Conservation (phyloP, 2,113 vertebrate genomes). For the Chrysemys picta region DNA sequence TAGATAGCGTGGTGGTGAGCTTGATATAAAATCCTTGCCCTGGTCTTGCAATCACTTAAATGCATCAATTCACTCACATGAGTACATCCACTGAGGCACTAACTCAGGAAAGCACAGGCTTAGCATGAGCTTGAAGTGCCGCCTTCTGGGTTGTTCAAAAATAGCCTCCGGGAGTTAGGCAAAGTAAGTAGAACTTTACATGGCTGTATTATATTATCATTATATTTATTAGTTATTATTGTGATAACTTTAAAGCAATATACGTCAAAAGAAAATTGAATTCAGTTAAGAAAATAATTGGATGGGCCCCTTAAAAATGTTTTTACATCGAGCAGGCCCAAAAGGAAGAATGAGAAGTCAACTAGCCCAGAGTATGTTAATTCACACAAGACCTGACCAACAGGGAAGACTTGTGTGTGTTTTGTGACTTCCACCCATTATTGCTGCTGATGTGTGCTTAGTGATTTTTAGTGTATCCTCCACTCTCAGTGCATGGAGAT, state of each 20-base stretch:
- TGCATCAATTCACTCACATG: neutral
- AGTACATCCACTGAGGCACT: neutral
- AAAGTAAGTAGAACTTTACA: constrained; percentile 47
- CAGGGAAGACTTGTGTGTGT: neutral
- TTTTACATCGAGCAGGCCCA: constrained; percentile 7
- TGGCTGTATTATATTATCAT: constrained; percentile 62
- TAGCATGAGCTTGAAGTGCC: neutral
- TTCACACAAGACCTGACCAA: neutral
- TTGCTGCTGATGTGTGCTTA: constrained; percentile 17
- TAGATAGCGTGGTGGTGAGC: neutral
- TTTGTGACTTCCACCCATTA: neutral
- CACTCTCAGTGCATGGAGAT: neutral
- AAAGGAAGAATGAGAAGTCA: neutral
- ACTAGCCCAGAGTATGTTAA: neutral
- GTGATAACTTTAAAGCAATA: constrained; percentile 68
- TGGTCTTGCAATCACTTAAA: neutral
- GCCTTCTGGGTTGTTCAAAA: neutral
- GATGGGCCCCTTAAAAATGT: constrained; percentile 44
- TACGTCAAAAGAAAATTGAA: constrained; percentile 62
- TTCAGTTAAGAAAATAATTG: constrained; percentile 58
- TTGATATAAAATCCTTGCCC: neutral
- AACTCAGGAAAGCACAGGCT: neutral
- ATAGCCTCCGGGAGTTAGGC: neutral
- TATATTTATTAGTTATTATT: constrained; percentile 64
- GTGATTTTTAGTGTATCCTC: neutral